These are phyloP conservation scores for Festucalex cinctus DNA, from an alignment of 2,113 vertebrate species.

Conservation along the genomic window DNA sequence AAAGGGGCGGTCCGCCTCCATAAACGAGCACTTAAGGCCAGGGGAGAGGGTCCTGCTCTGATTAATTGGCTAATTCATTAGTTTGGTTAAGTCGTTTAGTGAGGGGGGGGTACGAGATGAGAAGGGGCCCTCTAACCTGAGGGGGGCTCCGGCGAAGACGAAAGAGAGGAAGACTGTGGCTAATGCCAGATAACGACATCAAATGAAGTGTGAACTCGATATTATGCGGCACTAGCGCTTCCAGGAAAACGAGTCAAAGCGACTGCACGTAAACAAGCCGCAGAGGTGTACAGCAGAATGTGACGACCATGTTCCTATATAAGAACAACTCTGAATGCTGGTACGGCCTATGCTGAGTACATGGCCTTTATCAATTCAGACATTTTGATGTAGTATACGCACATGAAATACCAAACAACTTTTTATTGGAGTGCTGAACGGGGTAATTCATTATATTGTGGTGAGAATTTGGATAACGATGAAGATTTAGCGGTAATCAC, in stretches of 20 bases:
- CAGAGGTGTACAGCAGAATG: slow-evolving; percentile 8
- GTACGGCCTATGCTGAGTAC: not conserved
- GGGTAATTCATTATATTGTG: too few species aligned
- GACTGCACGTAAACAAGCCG: slow-evolving; percentile 20
- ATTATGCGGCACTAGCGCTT: slow-evolving; percentile 18
- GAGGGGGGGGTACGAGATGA: slow-evolving; percentile 49
- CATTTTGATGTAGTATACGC: not conserved
- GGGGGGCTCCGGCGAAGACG: slow-evolving; percentile 49
- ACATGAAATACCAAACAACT: not conserved
- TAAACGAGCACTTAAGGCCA: slow-evolving; percentile 78
- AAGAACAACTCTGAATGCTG: slow-evolving; percentile 51
- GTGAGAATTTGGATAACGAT: too few species aligned
- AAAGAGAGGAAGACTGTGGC: slow-evolving; percentile 55
- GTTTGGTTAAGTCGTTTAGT: slow-evolving; percentile 74
- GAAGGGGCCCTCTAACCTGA: slow-evolving; percentile 59
- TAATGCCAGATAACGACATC: slow-evolving; percentile 69
- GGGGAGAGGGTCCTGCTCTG: slow-evolving; percentile 69
- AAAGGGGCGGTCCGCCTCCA: slow-evolving; percentile 65
- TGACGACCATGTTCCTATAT: slow-evolving; percentile 28
- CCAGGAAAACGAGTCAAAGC: slow-evolving; percentile 36
- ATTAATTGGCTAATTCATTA: slow-evolving; percentile 82
- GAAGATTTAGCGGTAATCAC: too few species aligned
- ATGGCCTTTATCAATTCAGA: not conserved
- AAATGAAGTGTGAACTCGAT: slow-evolving; percentile 57
- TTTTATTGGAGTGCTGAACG: too few species aligned